Conservation (phyloP, 30 jellyfish, hydroid and myxozoan genomes). For the Aurelia sp. region DNA sequence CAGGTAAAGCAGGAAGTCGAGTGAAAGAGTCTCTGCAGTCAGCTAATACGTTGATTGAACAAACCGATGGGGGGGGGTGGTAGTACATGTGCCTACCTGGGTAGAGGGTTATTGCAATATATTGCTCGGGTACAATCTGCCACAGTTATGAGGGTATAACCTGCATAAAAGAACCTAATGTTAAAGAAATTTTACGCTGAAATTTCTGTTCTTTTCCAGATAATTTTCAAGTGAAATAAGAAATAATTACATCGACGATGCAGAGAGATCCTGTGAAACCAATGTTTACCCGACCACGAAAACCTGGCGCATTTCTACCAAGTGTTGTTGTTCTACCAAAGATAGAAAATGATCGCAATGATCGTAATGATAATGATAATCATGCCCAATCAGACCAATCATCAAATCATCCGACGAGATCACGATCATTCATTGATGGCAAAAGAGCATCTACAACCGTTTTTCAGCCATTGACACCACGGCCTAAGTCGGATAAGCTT, state of each 20-base stretch:
- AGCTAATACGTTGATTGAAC: no score
- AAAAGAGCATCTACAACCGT: slow-evolving; percentile 1
- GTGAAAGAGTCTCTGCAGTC: no score
- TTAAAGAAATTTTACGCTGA: no score
- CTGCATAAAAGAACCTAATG: no score
- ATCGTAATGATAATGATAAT: not conserved
- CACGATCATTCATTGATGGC: not conserved
- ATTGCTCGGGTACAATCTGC: no score
- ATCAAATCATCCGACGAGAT: not conserved
- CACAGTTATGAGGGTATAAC: no score
- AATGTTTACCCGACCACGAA: slow-evolving; percentile 4
- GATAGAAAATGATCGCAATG: slow-evolving; percentile 10
- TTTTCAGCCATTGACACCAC: not conserved
- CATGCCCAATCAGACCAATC: not conserved
- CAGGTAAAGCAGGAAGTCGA: no score
- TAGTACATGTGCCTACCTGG: no score
- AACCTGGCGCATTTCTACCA: slow-evolving; percentile 24
- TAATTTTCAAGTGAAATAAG: no score
- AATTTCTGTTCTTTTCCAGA: no score
- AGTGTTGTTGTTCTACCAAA: slow-evolving; percentile 53
- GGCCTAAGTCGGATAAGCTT: not conserved
- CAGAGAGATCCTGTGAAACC: slow-evolving; percentile 37
- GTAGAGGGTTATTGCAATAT: no score
- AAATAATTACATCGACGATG: not conserved
- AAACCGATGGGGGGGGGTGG: no score